Evolutionary conservation across 2,113 vertebrate species (phyloP).

Genomic region (Petrocephalus microphthalmus): DNA sequence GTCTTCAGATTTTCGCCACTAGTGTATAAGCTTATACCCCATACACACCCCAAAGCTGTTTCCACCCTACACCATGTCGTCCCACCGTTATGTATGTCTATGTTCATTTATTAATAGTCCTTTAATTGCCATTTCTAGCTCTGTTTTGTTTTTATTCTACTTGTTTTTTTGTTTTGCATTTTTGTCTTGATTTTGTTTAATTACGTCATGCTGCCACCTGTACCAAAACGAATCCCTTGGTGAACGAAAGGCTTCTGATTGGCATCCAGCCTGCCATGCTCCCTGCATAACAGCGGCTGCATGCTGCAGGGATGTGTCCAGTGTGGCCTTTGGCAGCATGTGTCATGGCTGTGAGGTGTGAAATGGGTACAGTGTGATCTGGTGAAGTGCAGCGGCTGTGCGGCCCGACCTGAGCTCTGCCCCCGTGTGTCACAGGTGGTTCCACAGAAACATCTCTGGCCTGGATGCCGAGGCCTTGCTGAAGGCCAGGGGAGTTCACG

Average conservation of each 20-base stretch:
- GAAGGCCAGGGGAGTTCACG: slow-evolving; percentile 75
- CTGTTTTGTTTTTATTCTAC: not conserved
- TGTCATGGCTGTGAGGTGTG: not conserved
- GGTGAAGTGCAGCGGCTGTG: not conserved
- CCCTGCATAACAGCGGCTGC: not conserved
- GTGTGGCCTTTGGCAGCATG: not conserved
- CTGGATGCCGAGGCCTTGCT: slow-evolving; percentile 80
- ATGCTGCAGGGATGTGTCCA: not conserved
- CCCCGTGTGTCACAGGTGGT: slow-evolving; percentile 71
- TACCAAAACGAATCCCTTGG: not conserved
- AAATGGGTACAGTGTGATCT: not conserved
- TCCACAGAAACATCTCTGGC: slow-evolving; percentile 87
- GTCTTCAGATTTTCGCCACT: no score
- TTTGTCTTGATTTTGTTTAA: not conserved
- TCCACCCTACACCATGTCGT: not conserved
- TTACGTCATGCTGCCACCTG: not conserved
- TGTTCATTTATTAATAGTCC: not conserved
- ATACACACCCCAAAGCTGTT: not conserved
- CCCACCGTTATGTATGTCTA: not conserved
- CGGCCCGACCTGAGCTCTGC: not conserved
- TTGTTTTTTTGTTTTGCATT: not conserved
- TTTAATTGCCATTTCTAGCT: not conserved
- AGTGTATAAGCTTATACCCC: not conserved
- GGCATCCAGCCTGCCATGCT: not conserved
- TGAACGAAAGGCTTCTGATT: not conserved